phyloP scores from a whole-genome alignment of 2,888 invertebrate genomes.

The Onchidella celtica region DNA sequence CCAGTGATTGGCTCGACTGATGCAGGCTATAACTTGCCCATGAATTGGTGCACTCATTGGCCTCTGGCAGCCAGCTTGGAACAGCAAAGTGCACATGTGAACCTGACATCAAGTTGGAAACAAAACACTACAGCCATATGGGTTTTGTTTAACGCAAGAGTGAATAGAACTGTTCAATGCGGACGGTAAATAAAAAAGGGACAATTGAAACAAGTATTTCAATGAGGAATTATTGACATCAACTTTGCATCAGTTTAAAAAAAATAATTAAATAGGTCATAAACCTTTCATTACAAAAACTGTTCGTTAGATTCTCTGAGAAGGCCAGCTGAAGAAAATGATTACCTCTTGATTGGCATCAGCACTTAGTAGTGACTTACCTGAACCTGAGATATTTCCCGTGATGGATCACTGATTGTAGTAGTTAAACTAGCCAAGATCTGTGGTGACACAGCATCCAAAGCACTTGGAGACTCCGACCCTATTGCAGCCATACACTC shows the following conservation, averaged over 20 bases:
- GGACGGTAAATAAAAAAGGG: too few relatives aligned
- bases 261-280: too few relatives aligned
- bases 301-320: too few relatives aligned
- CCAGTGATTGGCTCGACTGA: conserved; percentile 84
- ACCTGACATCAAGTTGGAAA: conserved; percentile 79
- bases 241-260: too few relatives aligned
- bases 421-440: conserved; percentile 66
- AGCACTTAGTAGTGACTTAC: too few relatives aligned
- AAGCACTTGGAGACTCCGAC: conserved; percentile 83
- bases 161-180: too few relatives aligned
- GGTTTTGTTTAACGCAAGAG: not conserved
- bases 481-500: conserved; percentile 89
- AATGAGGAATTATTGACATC: too few relatives aligned
- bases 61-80: conserved; percentile 84
- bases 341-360: too few relatives aligned
- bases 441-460: conserved; percentile 84
- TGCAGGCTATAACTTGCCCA: conserved; percentile 59
- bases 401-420: conserved; percentile 34
- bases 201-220: too few relatives aligned
- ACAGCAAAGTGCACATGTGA: conserved; percentile 90
- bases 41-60: conserved; percentile 62
- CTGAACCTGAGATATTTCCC: conserved; percentile 47
- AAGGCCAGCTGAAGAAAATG: too few relatives aligned
- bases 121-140: not conserved
- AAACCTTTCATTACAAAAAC: too few relatives aligned